A percentile compares a stretch with the other conserved stretches of the same genome.
Conservation (phyloP, 2,888 invertebrate species). For the Lithophane socia region DNA sequence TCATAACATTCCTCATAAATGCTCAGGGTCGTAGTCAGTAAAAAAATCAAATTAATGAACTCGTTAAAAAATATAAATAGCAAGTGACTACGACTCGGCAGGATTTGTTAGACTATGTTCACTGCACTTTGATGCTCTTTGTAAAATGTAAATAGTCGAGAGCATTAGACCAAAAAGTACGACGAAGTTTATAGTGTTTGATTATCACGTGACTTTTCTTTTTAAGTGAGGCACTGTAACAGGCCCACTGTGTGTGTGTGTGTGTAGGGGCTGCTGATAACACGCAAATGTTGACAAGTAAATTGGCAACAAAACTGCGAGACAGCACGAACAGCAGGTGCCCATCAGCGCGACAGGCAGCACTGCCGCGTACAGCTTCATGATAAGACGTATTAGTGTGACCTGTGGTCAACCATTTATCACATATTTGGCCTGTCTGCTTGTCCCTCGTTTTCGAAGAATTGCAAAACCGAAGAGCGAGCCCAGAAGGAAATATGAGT, state of each 20-base stretch:
- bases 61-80: neutral
- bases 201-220: neutral
- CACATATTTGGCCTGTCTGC: neutral
- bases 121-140: conserved; percentile 10
- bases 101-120: conserved; percentile 20
- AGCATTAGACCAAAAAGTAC: neutral
- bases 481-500: too few relatives aligned
- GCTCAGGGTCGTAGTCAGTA: conserved; percentile 12
- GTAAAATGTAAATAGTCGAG: conserved; percentile 14
- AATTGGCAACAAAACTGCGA: too few relatives aligned
- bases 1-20: conserved; percentile 34
- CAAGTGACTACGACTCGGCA: conserved; percentile 2
- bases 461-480: neutral
- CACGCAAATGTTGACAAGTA: too few relatives aligned
- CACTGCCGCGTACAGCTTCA: neutral
- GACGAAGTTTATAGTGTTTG: conserved; percentile 1
- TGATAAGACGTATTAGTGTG: neutral
- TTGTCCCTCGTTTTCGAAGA: neutral
- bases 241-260: too few relatives aligned
- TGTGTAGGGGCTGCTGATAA: too few relatives aligned
- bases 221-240: too few relatives aligned
- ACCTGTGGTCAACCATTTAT: neutral
- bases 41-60: neutral
- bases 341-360: too few relatives aligned
- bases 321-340: too few relatives aligned